These are phyloP conservation scores for Calyptommatus sinebrachiatus DNA, from an alignment of 2,113 vertebrate species.

Conservation along the genomic window DNA sequence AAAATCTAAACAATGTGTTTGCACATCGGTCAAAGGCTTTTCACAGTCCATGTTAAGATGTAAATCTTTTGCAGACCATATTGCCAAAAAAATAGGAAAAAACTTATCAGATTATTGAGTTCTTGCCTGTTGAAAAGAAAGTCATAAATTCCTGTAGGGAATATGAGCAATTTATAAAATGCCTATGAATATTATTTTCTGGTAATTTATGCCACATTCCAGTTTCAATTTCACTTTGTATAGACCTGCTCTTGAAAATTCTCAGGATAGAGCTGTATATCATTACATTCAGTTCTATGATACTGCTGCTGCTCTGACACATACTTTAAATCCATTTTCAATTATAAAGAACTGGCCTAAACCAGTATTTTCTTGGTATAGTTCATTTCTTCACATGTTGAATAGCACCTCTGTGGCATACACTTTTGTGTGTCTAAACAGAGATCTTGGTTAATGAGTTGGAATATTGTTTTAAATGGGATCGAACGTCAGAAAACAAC, in stretches of 20 bases:
- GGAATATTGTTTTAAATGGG: too few relatives aligned
- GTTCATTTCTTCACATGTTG: too few relatives aligned
- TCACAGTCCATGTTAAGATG: background rate
- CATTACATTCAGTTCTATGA: background rate
- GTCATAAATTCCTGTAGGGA: constrained; percentile 8
- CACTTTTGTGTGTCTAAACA: too few relatives aligned
- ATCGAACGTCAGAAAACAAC: too few relatives aligned
- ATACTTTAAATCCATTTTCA: background rate
- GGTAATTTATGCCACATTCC: background rate
- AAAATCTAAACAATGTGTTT: constrained; percentile 39
- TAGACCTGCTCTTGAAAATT: background rate
- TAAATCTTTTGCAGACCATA: background rate
- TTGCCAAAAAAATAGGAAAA: background rate
- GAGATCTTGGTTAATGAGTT: too few relatives aligned
- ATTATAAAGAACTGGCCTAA: background rate
- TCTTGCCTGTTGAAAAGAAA: background rate
- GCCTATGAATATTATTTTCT: background rate
- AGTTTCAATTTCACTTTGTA: background rate
- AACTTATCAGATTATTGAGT: background rate
- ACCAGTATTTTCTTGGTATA: too few relatives aligned
- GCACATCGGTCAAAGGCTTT: constrained; percentile 7
- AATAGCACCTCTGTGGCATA: too few relatives aligned
- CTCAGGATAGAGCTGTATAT: background rate
- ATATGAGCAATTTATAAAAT: background rate
- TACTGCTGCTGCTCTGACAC: background rate